Base-by-base conservation (phyloP, 2,797 vertebrate species). In the Semaprochilodus insignis region DNA sequence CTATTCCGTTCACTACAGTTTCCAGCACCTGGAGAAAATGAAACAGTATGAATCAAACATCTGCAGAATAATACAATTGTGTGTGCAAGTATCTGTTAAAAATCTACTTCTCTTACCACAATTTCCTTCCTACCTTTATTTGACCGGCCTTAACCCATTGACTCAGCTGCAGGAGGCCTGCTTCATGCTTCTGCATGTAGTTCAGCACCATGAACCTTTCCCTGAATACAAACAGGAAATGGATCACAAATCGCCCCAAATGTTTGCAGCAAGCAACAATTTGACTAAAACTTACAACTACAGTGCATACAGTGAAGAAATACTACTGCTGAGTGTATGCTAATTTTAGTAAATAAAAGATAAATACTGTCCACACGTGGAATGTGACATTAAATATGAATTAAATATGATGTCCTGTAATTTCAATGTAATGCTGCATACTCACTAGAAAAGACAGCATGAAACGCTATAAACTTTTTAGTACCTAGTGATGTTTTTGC, bases 171-270 rank as follows among this genome's bases (percentile, higher is more conserved):
- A 88, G 81, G 48, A 96, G 81, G 21, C 94, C 89, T 63, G 93
- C 89, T 10, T 96, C 93, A 40, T 94, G 92, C 90, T 96, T 95
- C 86, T 95, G 94, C 92, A 92, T 94, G 81, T 98, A 97, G 86
- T 94, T 94, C 1, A 99, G 88, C 66, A 99, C 95, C n/a, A 95
- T 84, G 86, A 98, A 99, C 83, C 97, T 94, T 85, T 99, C 97
- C 86, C 98, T 96, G 81, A 65, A 71, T 25, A 44, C 19, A 55
- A 55, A 72, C 23, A 21, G 40, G 34, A 76, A 76, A 80, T 17
- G 34, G 0, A 0, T 48, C 52, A 21, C 15, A 4, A 34, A 2
- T 57, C 27, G 7, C 8, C 34, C 17, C 25, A 55, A 19, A 44
- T 59, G 7, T 40, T 21, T 60, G 3, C 10, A 62, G 17, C 52